phyloP scores from a whole-genome alignment of 2,113 vertebrate species.

The Lophochroa leadbeateri region DNA sequence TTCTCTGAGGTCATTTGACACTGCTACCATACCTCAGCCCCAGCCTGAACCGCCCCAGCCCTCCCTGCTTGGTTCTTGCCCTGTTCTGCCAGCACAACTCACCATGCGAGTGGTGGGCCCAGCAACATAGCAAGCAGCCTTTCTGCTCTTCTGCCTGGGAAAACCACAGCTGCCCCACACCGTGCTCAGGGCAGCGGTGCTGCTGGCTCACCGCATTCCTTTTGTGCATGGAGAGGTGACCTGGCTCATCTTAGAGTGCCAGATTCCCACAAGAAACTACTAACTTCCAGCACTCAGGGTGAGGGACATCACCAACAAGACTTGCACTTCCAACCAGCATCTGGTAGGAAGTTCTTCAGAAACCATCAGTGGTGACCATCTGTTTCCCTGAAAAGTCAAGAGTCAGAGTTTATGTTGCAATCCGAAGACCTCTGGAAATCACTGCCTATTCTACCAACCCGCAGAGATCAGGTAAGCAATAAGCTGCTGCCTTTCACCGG shows the following conservation, averaged over 20 bases:
- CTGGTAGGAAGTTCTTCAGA: not conserved
- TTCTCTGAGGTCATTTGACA: not conserved
- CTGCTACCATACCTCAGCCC: not conserved
- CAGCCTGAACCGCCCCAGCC: not conserved
- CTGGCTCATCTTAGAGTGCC: not conserved
- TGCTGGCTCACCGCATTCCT: not conserved
- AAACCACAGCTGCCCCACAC: not conserved
- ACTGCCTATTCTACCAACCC: not conserved
- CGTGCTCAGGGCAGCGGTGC: accelerated
- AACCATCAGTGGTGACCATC: not conserved
- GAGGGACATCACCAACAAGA: not conserved
- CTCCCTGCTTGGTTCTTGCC: not conserved
- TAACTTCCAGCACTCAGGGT: not conserved
- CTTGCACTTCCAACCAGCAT: not conserved
- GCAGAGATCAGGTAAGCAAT: not conserved
- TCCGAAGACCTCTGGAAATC: not conserved
- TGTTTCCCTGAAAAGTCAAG: not conserved
- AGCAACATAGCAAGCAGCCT: not conserved
- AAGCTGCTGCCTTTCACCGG: not conserved
- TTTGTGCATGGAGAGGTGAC: not conserved
- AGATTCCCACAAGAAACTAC: not conserved
- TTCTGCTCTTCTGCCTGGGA: not conserved
- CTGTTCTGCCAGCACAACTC: not conserved
- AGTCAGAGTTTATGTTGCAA: not conserved
- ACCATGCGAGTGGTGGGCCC: accelerated